phyloP scores from a whole-genome alignment of 2,797 vertebrate genomes.

The Pantherophis vulpinus region DNA sequence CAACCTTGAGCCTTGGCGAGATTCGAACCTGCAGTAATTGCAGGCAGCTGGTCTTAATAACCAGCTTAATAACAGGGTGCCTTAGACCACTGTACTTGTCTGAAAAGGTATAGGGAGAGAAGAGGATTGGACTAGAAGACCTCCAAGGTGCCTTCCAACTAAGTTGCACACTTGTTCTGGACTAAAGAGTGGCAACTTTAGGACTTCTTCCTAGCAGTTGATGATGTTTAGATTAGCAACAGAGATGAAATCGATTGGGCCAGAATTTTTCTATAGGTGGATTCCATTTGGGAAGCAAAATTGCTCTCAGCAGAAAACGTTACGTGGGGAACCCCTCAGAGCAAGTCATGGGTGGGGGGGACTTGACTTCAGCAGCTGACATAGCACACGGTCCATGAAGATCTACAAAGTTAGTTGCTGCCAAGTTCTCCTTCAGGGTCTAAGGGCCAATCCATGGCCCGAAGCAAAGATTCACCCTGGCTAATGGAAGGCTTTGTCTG shows the following conservation, averaged over 20 bases:
- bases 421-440: neutral
- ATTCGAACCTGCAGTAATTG: no score
- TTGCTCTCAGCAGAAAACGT: neutral
- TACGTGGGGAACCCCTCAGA: neutral
- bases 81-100: no score
- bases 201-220: neutral
- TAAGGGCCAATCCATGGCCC: neutral
- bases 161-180: neutral
- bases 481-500: neutral
- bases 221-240: neutral
- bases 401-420: neutral
- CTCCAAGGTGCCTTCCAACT: no score
- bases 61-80: no score
- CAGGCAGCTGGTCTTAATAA: no score
- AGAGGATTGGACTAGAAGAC: no score
- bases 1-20: no score
- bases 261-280: neutral
- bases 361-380: neutral
- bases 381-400: neutral
- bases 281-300: neutral
- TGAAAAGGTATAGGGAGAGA: no score
- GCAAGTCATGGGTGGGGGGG: neutral
- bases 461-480: neutral
- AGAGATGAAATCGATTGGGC: neutral
- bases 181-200: neutral